Evolutionary conservation across 2,113 vertebrate genomes (phyloP).

Genomic region (Hystrix brachyura): DNA sequence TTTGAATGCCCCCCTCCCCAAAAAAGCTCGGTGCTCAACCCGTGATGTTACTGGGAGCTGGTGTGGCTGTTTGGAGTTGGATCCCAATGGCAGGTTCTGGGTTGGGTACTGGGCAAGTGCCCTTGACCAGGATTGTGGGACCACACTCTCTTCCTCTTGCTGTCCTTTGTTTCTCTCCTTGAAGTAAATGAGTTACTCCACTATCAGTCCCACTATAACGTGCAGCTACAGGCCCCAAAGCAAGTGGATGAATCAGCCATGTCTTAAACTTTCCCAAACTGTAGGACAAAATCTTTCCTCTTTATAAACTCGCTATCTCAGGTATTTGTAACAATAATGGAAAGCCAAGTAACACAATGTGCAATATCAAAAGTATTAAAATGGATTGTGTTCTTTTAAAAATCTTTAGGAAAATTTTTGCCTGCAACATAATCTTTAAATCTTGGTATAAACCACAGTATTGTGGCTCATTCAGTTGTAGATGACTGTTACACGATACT

Average conservation of each 20-base stretch:
- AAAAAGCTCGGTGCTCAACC: not conserved
- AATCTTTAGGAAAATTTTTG: not conserved
- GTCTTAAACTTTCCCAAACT: not conserved
- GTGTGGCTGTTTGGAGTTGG: rapidly evolving
- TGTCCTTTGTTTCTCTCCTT: not conserved
- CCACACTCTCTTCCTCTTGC: not conserved
- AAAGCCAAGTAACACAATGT: not conserved
- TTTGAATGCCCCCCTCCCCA: not conserved
- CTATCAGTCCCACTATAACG: too few relatives aligned
- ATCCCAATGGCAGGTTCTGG: not conserved
- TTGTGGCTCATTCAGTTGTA: not conserved
- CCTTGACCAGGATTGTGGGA: not conserved
- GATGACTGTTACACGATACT: not conserved
- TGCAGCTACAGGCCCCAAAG: not conserved
- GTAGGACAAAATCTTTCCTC: not conserved
- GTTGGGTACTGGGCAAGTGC: not conserved
- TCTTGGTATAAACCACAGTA: not conserved
- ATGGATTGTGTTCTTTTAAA: not conserved
- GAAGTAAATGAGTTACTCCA: not conserved
- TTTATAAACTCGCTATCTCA: not conserved
- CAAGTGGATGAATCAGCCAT: rapidly evolving
- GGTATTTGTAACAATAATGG: not conserved
- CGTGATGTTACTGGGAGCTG: not conserved
- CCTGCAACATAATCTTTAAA: not conserved
- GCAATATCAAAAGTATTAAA: not conserved